Conservation (phyloP, 2,113 vertebrate species). For the Tychaedon coryphoeus region DNA sequence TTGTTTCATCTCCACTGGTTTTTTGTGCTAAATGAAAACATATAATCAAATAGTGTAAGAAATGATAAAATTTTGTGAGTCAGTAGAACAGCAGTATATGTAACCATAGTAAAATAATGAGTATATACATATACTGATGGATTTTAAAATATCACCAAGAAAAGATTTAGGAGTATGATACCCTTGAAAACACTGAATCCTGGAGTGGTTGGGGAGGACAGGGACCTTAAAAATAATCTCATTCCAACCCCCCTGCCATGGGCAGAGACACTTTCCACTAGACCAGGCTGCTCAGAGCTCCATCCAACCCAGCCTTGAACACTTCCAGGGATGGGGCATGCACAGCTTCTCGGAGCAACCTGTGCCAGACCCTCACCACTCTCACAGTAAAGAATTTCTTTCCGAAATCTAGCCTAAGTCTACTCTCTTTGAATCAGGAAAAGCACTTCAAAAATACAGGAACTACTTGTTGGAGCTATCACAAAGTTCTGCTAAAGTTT, state of each 20-base stretch:
- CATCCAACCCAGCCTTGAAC: background rate
- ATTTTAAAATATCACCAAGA: background rate
- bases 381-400: background rate
- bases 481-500: background rate
- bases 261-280: background rate
- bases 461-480: rapidly evolving
- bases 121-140: background rate
- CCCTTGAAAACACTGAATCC: background rate
- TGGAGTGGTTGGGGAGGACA: background rate
- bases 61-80: background rate
- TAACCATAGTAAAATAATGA: background rate
- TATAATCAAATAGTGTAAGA: background rate
- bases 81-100: background rate
- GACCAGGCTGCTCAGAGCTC: background rate
- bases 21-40: background rate
- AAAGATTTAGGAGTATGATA: background rate
- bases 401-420: background rate
- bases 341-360: background rate
- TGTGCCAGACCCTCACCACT: rapidly evolving
- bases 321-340: rapidly evolving
- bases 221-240: background rate
- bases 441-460: background rate
- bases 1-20: background rate
- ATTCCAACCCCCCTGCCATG: rapidly evolving
- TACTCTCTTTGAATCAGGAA: background rate